Evolutionary conservation across 2,888 invertebrate species (phyloP), one percentile per base, ranked within the genome.

Genomic region (Oscheius myriophilus): DNA sequence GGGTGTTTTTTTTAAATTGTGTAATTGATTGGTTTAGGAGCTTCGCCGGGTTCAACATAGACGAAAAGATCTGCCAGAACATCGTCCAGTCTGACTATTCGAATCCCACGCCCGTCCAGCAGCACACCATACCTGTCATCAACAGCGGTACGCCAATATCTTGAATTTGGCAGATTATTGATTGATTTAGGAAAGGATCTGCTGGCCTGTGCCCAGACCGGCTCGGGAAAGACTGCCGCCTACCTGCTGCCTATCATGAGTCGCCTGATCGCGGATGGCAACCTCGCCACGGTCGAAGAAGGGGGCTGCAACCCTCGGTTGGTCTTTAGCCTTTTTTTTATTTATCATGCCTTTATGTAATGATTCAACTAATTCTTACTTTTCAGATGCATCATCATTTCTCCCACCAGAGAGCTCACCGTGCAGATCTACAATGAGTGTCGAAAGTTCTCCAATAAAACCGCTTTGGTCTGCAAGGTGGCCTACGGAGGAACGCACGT

Each of bases 171-270:
- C 33, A 33, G 9, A 33, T 33, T 3, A 33, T 9, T 9, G 33
- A 6, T 9, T 9, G 3, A 3, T 33, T 33, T 9, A 33, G 33
- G 33, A 33, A 33, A 33, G 4, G 96, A 97, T 89, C 87, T 97
- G 43, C 97, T 97, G 96, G 95, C 92, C 0, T 96, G 96, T 86
- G 96, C 97, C 0, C 96, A 97, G 87, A 97, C 97, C 11, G 97
- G 97, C 0, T 96, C 96, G 0, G 97, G 97, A 12, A 97, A 96
- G 89, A 96, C 96, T 1, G 73, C 78, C 58, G 76, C 76, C n/a
- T 79, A 75, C 68, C 71, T 76, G 14, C 61, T 73, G 23, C 75
- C 73, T 3, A 72, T 79, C 42, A 39, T 57, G 39, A 89, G 88
- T 82, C 59, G 64, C 69, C 67, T 54, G 14, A 11, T 49, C 41